Base-by-base conservation (phyloP, 2,888 invertebrate genomes). In the Chrysotoxum bicinctum region DNA sequence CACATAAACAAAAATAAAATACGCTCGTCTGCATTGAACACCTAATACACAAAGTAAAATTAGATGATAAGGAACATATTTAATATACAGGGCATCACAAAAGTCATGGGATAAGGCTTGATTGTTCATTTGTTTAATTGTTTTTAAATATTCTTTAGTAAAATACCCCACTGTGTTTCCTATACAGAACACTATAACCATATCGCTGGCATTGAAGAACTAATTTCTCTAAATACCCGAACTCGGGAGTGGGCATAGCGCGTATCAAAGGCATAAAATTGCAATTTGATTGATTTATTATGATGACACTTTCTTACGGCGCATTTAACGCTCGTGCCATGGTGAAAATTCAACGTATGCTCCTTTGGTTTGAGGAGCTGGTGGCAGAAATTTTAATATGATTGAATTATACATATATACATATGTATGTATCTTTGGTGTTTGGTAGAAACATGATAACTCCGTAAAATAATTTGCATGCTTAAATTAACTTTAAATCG, bases 221-320 rank as follows among this genome's bases (percentile, higher is more conserved):
- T 69, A 75, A 48, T 80, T 80, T 80, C 80, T 75, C 75, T 45
- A 80, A 80, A 80, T 62, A 64, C 52, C 64, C 9, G 50, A 26
- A n/a, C 16, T 50, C 21, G 10, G 64, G 50, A 66, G 75, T 72
- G 81, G 76, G 76, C 43, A 43, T 32, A 35, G 23, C 32, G 43
- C 54, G 19, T 68, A 62, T 80, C 68, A 60, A 50, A 75, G n/a
- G 40, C 76, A 69, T 76, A 32, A 72, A 70, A 58, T 58, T 72
- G 72, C 81, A 72, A 66, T 82, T 82, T 82, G 81, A 81, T 81
- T 81, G 81, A 82, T 82, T 82, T 82, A 76, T 82, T 68, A 60
- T 60, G 72, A 76, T 66, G 81, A 82, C 81, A 76, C 66, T 76
- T 82, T 72, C 58, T 48, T 58, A 66, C 43, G 48, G 60, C 16